phyloP scores from a whole-genome alignment of 1,140 invertebrate species.

The Lepidurus packardi region DNA sequence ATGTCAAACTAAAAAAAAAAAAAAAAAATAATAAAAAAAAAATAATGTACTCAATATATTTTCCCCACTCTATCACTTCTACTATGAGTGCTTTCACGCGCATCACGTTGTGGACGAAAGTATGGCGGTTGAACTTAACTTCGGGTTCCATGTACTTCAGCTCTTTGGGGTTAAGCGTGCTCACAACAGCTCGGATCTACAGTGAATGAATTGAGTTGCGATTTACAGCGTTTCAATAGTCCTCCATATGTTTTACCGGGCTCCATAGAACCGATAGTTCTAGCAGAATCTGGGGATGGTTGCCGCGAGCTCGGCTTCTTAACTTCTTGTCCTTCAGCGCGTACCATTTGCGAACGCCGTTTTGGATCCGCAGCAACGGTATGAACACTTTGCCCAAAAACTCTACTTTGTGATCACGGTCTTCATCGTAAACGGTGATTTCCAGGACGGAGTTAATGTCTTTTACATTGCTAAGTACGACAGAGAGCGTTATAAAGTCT shows the following conservation, averaged over 20 bases:
- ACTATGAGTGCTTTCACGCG: constrained; percentile 83
- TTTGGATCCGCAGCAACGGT: constrained; percentile 78
- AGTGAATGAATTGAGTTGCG: constrained; percentile 35
- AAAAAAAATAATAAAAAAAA: neutral
- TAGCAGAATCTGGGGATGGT: constrained; percentile 78
- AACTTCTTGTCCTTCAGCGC: constrained; percentile 95
- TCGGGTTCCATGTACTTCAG: constrained; percentile 91
- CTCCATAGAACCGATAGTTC: constrained; percentile 93
- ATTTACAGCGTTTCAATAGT: neutral
- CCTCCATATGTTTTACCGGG: constrained; percentile 59
- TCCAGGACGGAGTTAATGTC: constrained; percentile 95
- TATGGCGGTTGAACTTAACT: constrained; percentile 88
- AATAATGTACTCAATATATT: constrained; percentile 77
- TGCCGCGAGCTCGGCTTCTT: constrained; percentile 78
- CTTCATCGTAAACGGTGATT: constrained; percentile 97
- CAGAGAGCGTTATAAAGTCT: constrained; percentile 28
- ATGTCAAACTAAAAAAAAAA: neutral
- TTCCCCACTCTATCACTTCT: constrained; percentile 79
- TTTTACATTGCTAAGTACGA: constrained; percentile 75
- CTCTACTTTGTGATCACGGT: constrained; percentile 95
- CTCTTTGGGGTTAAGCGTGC: constrained; percentile 92
- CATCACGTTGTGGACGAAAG: constrained; percentile 90
- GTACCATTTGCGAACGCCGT: constrained; percentile 92
- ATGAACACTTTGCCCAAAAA: constrained; percentile 91
- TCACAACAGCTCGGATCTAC: constrained; percentile 75